Conservation (phyloP, 2,888 invertebrate genomes). For the Meta bourneti region DNA sequence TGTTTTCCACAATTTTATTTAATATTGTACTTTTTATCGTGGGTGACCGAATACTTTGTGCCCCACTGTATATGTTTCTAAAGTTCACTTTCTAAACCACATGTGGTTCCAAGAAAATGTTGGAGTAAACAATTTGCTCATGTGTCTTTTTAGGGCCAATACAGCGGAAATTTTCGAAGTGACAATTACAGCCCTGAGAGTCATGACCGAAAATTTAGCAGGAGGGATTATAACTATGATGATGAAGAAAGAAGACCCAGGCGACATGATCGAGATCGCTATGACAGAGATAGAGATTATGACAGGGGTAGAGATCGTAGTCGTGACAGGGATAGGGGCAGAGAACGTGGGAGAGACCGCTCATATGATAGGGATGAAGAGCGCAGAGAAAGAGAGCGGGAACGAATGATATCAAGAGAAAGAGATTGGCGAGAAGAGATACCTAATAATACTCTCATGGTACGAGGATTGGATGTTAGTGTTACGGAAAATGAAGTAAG, state of each 20-base stretch:
- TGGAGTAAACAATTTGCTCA: too few relatives aligned
- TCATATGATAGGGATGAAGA: slow-evolving; percentile 61
- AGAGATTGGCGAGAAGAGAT: slow-evolving; percentile 77
- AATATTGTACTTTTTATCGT: too few relatives aligned
- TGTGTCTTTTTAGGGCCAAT: slow-evolving; percentile 24
- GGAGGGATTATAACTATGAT: slow-evolving; percentile 60
- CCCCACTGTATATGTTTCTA: too few relatives aligned
- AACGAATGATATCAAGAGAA: slow-evolving; percentile 66
- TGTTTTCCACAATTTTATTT: too few relatives aligned
- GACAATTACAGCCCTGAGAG: slow-evolving; percentile 47
- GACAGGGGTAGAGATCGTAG: slow-evolving; percentile 73
- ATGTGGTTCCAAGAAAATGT: neutral
- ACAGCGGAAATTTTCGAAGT: slow-evolving; percentile 49
- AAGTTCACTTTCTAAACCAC: neutral
- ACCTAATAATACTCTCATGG: slow-evolving; percentile 85
- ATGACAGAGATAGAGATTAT: slow-evolving; percentile 74
- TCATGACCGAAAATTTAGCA: slow-evolving; percentile 42
- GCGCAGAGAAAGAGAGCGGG: slow-evolving; percentile 72
- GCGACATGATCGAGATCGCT: slow-evolving; percentile 70
- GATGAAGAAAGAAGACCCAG: slow-evolving; percentile 63
- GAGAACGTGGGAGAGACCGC: slow-evolving; percentile 60
- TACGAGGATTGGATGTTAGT: slow-evolving; percentile 87
- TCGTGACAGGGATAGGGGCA: slow-evolving; percentile 72
- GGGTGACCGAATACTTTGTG: too few relatives aligned
- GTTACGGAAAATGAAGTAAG: slow-evolving; percentile 89